Percentiles rank a stretch among this genome's conserved stretches.
Conservation (phyloP, 2,888 invertebrate species). For the Tenthredo distinguenda region DNA sequence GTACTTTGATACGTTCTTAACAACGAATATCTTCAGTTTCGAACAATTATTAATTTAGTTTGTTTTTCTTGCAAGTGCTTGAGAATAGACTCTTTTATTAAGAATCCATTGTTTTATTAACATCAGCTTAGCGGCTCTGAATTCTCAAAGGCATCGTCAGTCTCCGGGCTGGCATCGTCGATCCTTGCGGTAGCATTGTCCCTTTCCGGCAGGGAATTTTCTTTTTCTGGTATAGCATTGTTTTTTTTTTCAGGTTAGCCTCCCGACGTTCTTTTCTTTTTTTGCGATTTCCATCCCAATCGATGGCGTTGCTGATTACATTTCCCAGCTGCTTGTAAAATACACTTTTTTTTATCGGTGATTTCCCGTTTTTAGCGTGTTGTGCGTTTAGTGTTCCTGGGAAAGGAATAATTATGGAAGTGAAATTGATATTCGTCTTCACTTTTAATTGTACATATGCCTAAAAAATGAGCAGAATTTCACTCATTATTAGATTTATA, state of each 20-base stretch:
- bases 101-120: too few relatives aligned
- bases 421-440: not conserved
- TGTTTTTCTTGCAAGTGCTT: too few relatives aligned
- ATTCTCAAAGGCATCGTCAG: not conserved
- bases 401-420: not conserved
- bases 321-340: not conserved
- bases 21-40: too few relatives aligned
- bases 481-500: too few relatives aligned
- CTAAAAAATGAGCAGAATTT: too few relatives aligned
- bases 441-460: too few relatives aligned
- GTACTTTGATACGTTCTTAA: too few relatives aligned
- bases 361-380: not conserved
- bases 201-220: not conserved
- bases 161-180: not conserved
- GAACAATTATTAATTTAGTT: too few relatives aligned
- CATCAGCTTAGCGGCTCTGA: too few relatives aligned
- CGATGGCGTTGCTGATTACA: not conserved
- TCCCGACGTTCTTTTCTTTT: not conserved
- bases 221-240: not conserved
- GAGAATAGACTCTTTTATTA: too few relatives aligned
- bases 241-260: not conserved
- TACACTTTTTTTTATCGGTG: not conserved
- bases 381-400: not conserved
- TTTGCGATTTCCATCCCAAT: constrained; percentile 13
- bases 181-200: too few relatives aligned